These are phyloP conservation scores for Brotula barbata DNA, from an alignment of 2,797 vertebrate species.

Conservation along the genomic window DNA sequence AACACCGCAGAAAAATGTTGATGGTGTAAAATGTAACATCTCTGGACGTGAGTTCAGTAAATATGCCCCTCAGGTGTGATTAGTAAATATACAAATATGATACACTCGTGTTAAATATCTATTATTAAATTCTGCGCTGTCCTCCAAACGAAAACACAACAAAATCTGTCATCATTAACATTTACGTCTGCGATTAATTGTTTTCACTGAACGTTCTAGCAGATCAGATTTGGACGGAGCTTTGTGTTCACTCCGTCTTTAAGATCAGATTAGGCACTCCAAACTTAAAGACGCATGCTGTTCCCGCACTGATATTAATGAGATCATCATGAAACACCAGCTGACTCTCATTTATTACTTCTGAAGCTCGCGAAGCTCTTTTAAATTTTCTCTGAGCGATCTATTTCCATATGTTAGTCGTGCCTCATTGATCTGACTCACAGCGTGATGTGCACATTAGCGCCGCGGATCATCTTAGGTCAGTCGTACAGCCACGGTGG, in stretches of 20 bases:
- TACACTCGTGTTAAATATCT: too few species aligned
- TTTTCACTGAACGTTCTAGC: too few species aligned
- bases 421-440: constrained; percentile 8
- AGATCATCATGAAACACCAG: constrained; percentile 4
- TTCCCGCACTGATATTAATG: constrained; percentile 14
- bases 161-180: too few species aligned
- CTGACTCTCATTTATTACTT: neutral
- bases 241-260: too few species aligned
- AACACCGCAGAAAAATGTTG: too few species aligned
- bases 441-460: constrained; percentile 12
- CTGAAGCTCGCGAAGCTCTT: neutral
- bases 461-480: neutral
- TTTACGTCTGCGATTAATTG: too few species aligned
- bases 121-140: too few species aligned
- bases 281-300: neutral
- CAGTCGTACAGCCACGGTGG: constrained; percentile 1
- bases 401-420: constrained; percentile 9
- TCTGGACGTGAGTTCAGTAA: too few species aligned
- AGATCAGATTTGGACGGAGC: too few species aligned
- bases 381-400: neutral
- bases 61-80: too few species aligned
- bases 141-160: too few species aligned
- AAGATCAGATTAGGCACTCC: neutral
- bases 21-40: too few species aligned
- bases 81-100: constrained; percentile 35